Evolutionary conservation across 2,113 vertebrate species (phyloP).

Genomic region (Lagopus leucura): DNA sequence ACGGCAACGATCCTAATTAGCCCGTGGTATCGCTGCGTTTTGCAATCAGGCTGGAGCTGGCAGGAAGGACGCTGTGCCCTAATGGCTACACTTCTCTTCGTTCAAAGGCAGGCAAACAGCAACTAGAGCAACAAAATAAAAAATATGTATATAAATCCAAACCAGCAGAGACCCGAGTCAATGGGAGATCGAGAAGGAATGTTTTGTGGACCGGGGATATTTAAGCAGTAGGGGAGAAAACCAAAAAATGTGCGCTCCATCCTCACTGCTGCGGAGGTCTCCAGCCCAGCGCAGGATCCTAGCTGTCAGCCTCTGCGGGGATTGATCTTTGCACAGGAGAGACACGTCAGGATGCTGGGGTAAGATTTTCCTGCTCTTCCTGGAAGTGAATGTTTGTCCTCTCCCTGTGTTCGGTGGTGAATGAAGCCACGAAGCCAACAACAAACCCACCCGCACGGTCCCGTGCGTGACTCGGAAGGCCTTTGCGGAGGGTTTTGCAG

Average conservation of each 20-base stretch:
- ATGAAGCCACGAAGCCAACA: conserved; percentile 21
- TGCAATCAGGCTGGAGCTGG: conserved; percentile 8
- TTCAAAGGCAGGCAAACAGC: conserved; percentile 1
- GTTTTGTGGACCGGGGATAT: neutral
- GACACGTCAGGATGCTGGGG: conserved; percentile 63
- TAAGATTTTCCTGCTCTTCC: conserved; percentile 67
- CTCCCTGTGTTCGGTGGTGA: neutral
- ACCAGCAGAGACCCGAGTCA: conserved; percentile 1
- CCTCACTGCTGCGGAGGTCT: conserved; percentile 24
- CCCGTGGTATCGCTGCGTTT: conserved; percentile 6
- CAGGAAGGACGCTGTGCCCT: conserved; percentile 10
- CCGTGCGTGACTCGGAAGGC: conserved; percentile 6
- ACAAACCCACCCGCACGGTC: neutral
- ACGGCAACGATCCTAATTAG: conserved; percentile 21
- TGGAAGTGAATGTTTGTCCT: neutral
- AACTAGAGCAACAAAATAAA: neutral
- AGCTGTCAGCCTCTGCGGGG: conserved; percentile 37
- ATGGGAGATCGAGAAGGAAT: neutral
- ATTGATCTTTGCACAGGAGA: conserved; percentile 23
- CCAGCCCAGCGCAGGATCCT: conserved; percentile 45
- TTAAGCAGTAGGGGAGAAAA: neutral
- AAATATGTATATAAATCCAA: neutral
- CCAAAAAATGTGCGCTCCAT: neutral
- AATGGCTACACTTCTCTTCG: conserved; percentile 16
- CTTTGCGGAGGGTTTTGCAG: conserved; percentile 10